Base-by-base conservation (phyloP, 2,113 vertebrate species). In the Otus sunia region DNA sequence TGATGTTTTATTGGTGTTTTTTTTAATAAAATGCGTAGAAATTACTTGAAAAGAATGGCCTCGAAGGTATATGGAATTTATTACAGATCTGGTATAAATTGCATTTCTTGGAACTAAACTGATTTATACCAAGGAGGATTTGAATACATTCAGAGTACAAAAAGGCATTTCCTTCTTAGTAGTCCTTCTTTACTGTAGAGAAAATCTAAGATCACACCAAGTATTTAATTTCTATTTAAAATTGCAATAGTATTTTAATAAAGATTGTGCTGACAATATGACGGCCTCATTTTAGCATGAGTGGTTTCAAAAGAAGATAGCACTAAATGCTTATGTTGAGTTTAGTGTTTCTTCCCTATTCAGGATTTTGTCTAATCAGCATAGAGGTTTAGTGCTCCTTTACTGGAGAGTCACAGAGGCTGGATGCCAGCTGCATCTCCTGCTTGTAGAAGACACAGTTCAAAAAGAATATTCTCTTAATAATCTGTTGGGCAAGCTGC, bases 381-480 rank as follows among this genome's bases (percentile, higher is more conserved):
- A 0, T 21, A 26, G 73, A 60, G n/a, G 27, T 80, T 68, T 75
- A 87, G 71, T 39, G 34, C 26, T 79, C 17, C 53, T 90, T 75
- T 72, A 32, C 45, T 39, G 10, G 3, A 52, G 25, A 73, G 81
- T 73, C 52, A 22, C 32, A 67, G 52, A 53, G 77, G 26, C 52
- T 88, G 43, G 56, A 59, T 91, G 79, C 60, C 68, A 63, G 64
- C 90, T 92, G 86, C n/a, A 55, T 41, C 59, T 84, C 39, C 50
- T 90, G 67, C 63, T 90, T 71, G 45, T 69, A 47, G 58, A 73
- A 82, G 72, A 94, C 36, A 27, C 22, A 77, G 63, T 86, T 91
- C 75, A 74, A 71, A 90, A 96, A 84, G 79, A 96, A 81, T 93
- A 92, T 90, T 92, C 67, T 80, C 79, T 81, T 92, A 89, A 83